A percentile compares a stretch with the other conserved stretches of the same genome.
phyloP scores from a whole-genome alignment of 2,113 vertebrate genomes.

The Poeciliopsis occidentalis region DNA sequence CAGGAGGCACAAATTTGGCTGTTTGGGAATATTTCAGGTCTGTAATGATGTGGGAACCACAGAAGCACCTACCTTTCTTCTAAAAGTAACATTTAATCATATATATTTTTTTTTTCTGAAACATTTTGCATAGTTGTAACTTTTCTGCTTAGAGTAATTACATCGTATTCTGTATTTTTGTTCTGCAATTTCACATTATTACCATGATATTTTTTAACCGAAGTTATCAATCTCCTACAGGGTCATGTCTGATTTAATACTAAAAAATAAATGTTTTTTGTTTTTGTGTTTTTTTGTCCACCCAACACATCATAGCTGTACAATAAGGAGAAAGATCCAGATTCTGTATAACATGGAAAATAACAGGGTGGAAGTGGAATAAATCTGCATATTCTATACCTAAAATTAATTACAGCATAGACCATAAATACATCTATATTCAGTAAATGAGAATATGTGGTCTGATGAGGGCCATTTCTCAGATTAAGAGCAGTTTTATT shows the following conservation, averaged over 20 bases:
- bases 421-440: background rate
- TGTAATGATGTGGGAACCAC: too few relatives aligned
- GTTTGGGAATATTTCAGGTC: too few relatives aligned
- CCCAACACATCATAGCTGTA: background rate
- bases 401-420: background rate
- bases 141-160: background rate
- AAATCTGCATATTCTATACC: background rate
- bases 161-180: too few relatives aligned
- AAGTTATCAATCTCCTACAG: background rate
- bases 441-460: background rate
- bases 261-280: background rate
- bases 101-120: background rate
- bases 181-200: too few relatives aligned
- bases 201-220: too few relatives aligned
- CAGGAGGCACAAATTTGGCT: background rate
- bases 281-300: too few relatives aligned
- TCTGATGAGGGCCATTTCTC: background rate
- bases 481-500: background rate
- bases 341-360: background rate
- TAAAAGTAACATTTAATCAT: too few relatives aligned
- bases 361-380: background rate
- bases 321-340: background rate
- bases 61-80: too few relatives aligned
- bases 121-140: background rate
- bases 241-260: background rate